Evolutionary conservation across 2,113 vertebrate genomes (phyloP).

Genomic region (Chunga burmeisteri): DNA sequence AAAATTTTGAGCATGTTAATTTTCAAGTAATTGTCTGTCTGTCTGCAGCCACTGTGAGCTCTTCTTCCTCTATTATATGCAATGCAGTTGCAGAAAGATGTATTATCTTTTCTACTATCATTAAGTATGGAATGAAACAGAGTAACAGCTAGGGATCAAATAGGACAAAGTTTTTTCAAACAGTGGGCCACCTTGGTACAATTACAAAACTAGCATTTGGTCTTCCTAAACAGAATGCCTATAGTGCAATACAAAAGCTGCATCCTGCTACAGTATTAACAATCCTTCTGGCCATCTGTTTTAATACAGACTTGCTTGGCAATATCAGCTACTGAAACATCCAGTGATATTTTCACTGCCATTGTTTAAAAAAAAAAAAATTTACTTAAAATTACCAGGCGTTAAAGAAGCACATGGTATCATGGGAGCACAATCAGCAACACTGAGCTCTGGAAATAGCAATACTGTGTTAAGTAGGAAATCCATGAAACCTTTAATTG

Average conservation of each 20-base stretch:
- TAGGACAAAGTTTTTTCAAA: background rate
- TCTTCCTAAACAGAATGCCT: background rate
- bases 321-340: background rate
- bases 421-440: background rate
- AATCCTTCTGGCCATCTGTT: background rate
- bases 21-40: background rate
- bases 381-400: background rate
- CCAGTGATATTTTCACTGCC: background rate
- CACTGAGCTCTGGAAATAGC: background rate
- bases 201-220: background rate
- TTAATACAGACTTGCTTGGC: background rate
- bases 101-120: background rate
- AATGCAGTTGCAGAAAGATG: background rate
- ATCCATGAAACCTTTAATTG: slow-evolving; percentile 2
- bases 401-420: background rate
- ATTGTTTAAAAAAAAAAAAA: background rate
- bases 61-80: background rate
- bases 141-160: background rate
- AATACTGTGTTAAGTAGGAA: background rate
- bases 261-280: background rate
- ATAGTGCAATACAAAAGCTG: background rate
- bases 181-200: background rate
- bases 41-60: background rate
- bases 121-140: background rate
- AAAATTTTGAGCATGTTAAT: background rate